Base-by-base conservation (phyloP, 92 coral and sea anemone species). In the Diadumene lineata region DNA sequence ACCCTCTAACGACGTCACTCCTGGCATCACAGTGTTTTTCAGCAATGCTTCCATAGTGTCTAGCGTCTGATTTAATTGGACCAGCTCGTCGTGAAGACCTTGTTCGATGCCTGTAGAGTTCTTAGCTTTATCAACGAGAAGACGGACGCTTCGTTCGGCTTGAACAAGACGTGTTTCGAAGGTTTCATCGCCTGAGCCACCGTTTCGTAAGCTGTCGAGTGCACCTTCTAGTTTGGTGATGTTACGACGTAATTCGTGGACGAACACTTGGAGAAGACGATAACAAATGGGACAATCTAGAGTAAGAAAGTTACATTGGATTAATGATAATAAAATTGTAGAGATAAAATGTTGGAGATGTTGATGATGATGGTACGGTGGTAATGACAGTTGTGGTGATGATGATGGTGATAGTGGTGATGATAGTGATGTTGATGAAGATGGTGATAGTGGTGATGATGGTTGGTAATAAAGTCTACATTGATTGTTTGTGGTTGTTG, bases 191-290 rank as follows among this genome's bases (percentile, higher is more conserved):
- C 90, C 96, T 22, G 86, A 86, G 19, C 79, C 17, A 21, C 93
- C 93, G 63, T 88, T 92, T 69, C 72, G 81, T 26, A 94, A 77
- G 17, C 84, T 86, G 11, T 66, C 53, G 15, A 92, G 80, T 11
- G 84, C 72, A 18, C n/a, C 7, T 27, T 76, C 84, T 2, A 94
- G 85, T 9, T 34, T 53, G 0, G 64, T 31, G 15, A 85, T 84
- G 31, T 68, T 74, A 2, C 21, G 72, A 69, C 93, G 82, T 44
- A 94, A 76, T 28, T 65, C 70, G 6, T 79, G 57, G 31, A 92
- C 93, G n/a, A 88, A 86, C 23, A 61, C 73, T 56, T 86, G 90
- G 43, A 94, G 61, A 30, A 90, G 89, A 11, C 98, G 90, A 64
- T 91, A 94, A 50, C 98, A 94, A 71, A 86, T 92, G 0, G 98